These are phyloP conservation scores for Lacerta agilis DNA, from an alignment of 2,797 vertebrate genomes.

Conservation along the genomic window DNA sequence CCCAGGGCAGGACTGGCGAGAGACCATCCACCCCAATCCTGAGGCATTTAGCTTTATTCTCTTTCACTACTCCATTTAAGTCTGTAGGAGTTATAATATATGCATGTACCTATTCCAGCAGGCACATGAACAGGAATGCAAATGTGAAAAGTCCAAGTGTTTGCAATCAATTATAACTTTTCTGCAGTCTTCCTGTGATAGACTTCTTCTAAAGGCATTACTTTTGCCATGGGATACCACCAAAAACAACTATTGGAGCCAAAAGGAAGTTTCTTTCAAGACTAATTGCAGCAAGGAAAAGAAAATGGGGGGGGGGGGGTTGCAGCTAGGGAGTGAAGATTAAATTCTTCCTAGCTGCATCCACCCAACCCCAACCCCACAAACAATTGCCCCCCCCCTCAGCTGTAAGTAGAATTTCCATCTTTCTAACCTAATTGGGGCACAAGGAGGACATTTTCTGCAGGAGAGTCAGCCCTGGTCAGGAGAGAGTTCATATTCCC, in stretches of 20 bases:
- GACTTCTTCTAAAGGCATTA: background rate
- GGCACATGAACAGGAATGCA: background rate
- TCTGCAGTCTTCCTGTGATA: background rate
- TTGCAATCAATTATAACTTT: background rate
- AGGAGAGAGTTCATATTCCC: too few species aligned
- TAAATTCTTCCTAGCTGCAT: too few species aligned
- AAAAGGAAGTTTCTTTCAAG: too few species aligned
- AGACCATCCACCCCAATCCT: background rate
- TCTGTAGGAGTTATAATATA: background rate
- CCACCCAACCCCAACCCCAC: too few species aligned
- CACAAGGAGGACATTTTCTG: too few species aligned
- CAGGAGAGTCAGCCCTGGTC: too few species aligned
- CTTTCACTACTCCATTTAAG: slow-evolving; percentile 9
- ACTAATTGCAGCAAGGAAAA: too few species aligned
- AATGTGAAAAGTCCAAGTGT: background rate
- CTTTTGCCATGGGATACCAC: background rate
- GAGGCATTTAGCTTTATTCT: background rate
- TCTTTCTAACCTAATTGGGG: too few species aligned
- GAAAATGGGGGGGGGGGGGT: too few species aligned
- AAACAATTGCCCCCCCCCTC: too few species aligned
- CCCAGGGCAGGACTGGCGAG: slow-evolving; percentile 47
- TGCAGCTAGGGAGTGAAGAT: too few species aligned
- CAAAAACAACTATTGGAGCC: background rate
- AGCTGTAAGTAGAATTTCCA: too few species aligned
- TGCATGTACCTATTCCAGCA: background rate